Conservation (phyloP, 2,113 vertebrate genomes). For the Pygoscelis adeliae region DNA sequence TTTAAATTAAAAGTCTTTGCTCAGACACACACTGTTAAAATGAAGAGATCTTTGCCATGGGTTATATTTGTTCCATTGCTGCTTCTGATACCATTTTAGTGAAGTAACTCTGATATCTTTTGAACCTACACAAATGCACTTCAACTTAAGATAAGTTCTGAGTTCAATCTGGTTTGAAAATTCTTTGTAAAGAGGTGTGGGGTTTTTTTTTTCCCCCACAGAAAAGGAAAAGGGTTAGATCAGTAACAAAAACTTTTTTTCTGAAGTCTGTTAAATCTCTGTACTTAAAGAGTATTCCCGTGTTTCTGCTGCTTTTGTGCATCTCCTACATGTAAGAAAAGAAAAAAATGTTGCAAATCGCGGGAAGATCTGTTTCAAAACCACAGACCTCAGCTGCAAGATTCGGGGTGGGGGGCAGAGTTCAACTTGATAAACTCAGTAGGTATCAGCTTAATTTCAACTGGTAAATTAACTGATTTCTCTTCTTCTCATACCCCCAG, state of each 20-base stretch:
- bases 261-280: neutral
- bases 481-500: neutral
- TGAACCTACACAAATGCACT: neutral
- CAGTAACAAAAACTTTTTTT: neutral
- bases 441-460: neutral
- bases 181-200: neutral
- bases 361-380: neutral
- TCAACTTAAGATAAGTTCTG: neutral
- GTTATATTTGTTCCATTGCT: neutral
- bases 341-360: fast-evolving
- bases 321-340: neutral
- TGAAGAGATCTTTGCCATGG: neutral
- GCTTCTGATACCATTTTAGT: neutral
- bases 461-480: neutral
- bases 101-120: neutral
- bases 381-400: neutral
- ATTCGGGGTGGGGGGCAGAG: neutral
- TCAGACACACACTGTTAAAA: neutral
- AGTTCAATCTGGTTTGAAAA: neutral
- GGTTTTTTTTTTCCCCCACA: fast-evolving
- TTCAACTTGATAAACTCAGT: neutral
- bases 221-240: neutral
- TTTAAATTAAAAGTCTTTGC: neutral
- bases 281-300: neutral
- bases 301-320: neutral